Evolutionary conservation across 2,888 invertebrate genomes (phyloP).

Genomic region (Tenthredo livida): DNA sequence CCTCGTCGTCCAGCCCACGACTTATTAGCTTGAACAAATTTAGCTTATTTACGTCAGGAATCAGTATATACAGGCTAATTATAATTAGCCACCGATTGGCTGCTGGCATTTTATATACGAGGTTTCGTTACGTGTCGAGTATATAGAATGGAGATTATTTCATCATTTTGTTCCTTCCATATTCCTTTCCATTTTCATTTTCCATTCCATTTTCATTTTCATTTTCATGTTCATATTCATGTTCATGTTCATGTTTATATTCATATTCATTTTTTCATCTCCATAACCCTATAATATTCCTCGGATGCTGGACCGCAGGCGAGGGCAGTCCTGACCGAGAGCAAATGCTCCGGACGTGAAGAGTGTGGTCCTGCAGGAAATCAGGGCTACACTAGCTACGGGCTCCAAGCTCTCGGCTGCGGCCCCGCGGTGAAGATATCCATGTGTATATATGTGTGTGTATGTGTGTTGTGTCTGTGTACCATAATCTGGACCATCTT

Average conservation of each 20-base stretch:
- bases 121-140: slow-evolving; percentile 34
- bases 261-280: not conserved
- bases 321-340: slow-evolving; percentile 46
- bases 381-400: slow-evolving; percentile 52
- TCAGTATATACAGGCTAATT: slow-evolving; percentile 38
- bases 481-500: slow-evolving; percentile 5
- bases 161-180: not conserved
- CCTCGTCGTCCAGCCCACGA: slow-evolving; percentile 29
- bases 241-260: not conserved
- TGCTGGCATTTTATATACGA: slow-evolving; percentile 37
- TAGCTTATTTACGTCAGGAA: slow-evolving; percentile 25
- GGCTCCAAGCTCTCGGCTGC: slow-evolving; percentile 38
- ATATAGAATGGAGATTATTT: not conserved
- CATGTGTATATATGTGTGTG: slow-evolving; percentile 20
- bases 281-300: not conserved
- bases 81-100: slow-evolving; percentile 41
- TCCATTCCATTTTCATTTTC: not conserved
- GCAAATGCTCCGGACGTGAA: slow-evolving; percentile 47
- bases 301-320: slow-evolving; percentile 45
- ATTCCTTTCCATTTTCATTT: not conserved
- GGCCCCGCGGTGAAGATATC: slow-evolving; percentile 39
- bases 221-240: not conserved
- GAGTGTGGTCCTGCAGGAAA: slow-evolving; percentile 52
- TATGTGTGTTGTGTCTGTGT: not conserved
- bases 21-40: slow-evolving; percentile 40